Conservation (phyloP, 2,797 vertebrate species). For the Protonibea diacanthus region DNA sequence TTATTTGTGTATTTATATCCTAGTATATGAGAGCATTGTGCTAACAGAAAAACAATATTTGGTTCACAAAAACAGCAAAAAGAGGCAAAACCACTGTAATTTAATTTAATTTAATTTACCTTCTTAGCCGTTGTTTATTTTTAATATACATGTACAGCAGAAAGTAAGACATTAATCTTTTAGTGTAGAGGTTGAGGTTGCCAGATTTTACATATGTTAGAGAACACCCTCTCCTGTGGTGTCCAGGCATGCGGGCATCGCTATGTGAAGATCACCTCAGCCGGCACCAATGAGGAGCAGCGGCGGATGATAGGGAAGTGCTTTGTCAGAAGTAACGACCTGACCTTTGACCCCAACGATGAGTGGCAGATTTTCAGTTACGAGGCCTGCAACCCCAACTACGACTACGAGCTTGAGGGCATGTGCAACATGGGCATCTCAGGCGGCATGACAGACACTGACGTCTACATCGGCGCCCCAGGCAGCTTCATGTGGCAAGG, state of each 20-base stretch:
- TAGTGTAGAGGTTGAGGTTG: background rate
- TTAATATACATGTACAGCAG: background rate
- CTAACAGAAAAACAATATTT: background rate
- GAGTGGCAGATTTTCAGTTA: constrained; percentile 91
- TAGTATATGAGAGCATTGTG: too few species aligned
- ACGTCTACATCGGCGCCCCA: constrained; percentile 87
- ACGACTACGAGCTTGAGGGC: constrained; percentile 83
- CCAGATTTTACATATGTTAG: background rate
- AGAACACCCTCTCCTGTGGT: background rate
- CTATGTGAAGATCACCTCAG: constrained; percentile 87
- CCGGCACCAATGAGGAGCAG: constrained; percentile 84
- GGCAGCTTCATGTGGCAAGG: constrained; percentile 95
- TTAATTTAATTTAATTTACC: background rate
- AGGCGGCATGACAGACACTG: constrained; percentile 87
- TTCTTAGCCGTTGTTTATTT: background rate
- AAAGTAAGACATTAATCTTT: background rate
- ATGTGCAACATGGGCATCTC: constrained; percentile 96
- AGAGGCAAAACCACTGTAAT: background rate
- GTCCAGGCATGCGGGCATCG: constrained; percentile 93
- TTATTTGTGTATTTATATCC: background rate
- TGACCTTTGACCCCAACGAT: constrained; percentile 84
- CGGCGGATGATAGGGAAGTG: constrained; percentile 94
- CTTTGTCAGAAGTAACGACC: constrained; percentile 91
- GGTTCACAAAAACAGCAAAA: background rate
- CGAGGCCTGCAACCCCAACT: constrained; percentile 90